Evolutionary conservation across 64 coral and sea anemone genomes (phyloP).

Genomic region (Montipora capricornis): DNA sequence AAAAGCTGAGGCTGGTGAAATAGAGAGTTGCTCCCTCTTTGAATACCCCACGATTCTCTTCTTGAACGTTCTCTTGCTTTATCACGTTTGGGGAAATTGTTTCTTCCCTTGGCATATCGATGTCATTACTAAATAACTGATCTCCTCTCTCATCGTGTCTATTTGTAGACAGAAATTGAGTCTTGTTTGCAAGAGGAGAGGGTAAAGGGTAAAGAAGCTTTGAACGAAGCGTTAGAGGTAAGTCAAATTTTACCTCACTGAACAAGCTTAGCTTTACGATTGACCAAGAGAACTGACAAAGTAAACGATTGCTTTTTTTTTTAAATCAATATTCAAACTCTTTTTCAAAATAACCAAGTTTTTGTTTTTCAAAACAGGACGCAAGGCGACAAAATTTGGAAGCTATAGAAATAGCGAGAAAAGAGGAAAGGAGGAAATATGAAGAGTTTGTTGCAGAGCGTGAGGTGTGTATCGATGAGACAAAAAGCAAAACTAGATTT

Average conservation of each 20-base stretch:
- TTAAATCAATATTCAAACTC: neutral
- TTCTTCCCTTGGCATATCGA: too few relatives aligned
- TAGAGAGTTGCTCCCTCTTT: too few relatives aligned
- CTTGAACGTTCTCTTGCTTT: too few relatives aligned
- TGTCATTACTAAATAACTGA: neutral
- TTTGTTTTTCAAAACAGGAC: conserved; percentile 30
- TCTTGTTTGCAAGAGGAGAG: conserved; percentile 55
- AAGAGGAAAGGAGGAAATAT: conserved; percentile 40
- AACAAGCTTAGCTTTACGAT: too few relatives aligned
- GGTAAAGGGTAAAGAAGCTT: conserved; percentile 45
- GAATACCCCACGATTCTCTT: too few relatives aligned
- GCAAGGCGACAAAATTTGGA: conserved; percentile 22
- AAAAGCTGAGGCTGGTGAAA: too few relatives aligned
- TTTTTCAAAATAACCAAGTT: too few relatives aligned
- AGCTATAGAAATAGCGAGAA: conserved; percentile 36
- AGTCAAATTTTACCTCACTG: neutral
- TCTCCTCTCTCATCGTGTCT: neutral
- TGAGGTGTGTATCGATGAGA: neutral
- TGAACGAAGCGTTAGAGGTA: conserved; percentile 69
- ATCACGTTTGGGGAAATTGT: too few relatives aligned
- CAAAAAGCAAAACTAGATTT: too few relatives aligned
- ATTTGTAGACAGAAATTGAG: conserved; percentile 64
- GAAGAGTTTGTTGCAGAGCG: conserved; percentile 39
- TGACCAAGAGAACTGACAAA: too few relatives aligned
- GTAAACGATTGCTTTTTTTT: neutral